phyloP scores from a whole-genome alignment of 2,797 vertebrate species.

The Chelmon rostratus region DNA sequence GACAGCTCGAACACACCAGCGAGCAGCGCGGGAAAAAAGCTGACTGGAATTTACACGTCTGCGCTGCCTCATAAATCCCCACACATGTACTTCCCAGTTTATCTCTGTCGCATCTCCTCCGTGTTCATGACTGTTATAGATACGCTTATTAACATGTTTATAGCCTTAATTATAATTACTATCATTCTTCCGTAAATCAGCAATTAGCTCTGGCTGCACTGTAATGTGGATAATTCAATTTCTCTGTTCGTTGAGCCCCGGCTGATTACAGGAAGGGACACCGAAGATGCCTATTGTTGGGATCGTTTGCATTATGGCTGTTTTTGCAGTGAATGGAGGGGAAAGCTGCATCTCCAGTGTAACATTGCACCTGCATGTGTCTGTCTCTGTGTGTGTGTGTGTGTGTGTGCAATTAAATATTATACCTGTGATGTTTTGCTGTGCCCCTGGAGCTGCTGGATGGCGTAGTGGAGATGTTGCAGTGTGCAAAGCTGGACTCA shows the following conservation, averaged over 20 bases:
- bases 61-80: conserved; percentile 41
- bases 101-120: conserved; percentile 60
- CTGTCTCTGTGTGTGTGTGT: neutral
- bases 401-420: neutral
- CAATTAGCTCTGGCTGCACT: conserved; percentile 69
- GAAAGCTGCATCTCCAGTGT: neutral
- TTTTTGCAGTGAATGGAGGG: conserved; percentile 9
- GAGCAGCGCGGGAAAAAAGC: conserved; percentile 22
- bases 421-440: conserved; percentile 79
- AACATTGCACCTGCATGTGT: neutral
- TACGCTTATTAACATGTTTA: conserved; percentile 77
- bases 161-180: conserved; percentile 77
- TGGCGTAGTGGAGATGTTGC: conserved; percentile 38
- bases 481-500: conserved; percentile 71
- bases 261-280: conserved; percentile 56
- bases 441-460: conserved; percentile 63
- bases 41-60: conserved; percentile 31
- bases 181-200: conserved; percentile 75
- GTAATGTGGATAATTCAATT: conserved; percentile 77
- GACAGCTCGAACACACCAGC: conserved; percentile 16
- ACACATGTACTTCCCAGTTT: conserved; percentile 28
- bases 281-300: conserved; percentile 44
- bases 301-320: conserved; percentile 34
- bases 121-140: conserved; percentile 56
- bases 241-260: conserved; percentile 60